Evolutionary conservation across 2,888 invertebrate species (phyloP).

Genomic region (Chrysolina oricalcia): DNA sequence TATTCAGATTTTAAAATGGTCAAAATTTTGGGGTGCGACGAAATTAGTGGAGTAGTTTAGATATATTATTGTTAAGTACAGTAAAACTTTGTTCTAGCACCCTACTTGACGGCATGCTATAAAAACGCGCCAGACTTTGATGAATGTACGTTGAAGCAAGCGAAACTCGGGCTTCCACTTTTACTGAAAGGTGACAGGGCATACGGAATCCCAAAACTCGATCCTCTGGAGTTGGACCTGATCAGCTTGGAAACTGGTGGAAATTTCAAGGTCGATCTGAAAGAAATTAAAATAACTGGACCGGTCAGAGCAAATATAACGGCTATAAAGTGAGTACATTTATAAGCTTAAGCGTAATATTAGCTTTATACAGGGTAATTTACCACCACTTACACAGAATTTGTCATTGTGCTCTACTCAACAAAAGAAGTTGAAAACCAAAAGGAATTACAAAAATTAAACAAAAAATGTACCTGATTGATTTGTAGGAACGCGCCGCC

Average conservation of each 20-base stretch:
- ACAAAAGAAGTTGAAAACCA: too few relatives aligned
- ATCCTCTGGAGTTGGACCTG: slow-evolving; percentile 58
- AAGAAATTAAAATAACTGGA: slow-evolving; percentile 53
- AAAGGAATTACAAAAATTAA: too few relatives aligned
- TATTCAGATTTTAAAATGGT: too few relatives aligned
- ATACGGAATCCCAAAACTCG: slow-evolving; percentile 59
- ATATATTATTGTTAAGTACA: too few relatives aligned
- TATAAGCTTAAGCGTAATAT: too few relatives aligned
- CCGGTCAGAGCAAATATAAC: slow-evolving; percentile 52
- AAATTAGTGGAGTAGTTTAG: too few relatives aligned
- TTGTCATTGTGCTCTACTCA: too few relatives aligned
- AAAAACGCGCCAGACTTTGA: slow-evolving; percentile 39
- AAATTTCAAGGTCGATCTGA: slow-evolving; percentile 52
- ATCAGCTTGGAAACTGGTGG: slow-evolving; percentile 55
- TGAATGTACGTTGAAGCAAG: slow-evolving; percentile 34
- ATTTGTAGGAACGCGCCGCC: too few relatives aligned
- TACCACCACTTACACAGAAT: too few relatives aligned
- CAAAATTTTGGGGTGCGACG: too few relatives aligned
- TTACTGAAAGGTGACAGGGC: slow-evolving; percentile 53
- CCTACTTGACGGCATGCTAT: slow-evolving; percentile 40
- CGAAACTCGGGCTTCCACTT: slow-evolving; percentile 33
- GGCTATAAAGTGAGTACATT: slow-evolving; percentile 52
- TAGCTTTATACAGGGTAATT: too few relatives aligned
- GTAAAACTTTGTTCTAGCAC: slow-evolving; percentile 28
- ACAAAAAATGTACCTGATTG: too few relatives aligned